Conservation (phyloP, 1,140 invertebrate species). For the Microplitis demolitor region DNA sequence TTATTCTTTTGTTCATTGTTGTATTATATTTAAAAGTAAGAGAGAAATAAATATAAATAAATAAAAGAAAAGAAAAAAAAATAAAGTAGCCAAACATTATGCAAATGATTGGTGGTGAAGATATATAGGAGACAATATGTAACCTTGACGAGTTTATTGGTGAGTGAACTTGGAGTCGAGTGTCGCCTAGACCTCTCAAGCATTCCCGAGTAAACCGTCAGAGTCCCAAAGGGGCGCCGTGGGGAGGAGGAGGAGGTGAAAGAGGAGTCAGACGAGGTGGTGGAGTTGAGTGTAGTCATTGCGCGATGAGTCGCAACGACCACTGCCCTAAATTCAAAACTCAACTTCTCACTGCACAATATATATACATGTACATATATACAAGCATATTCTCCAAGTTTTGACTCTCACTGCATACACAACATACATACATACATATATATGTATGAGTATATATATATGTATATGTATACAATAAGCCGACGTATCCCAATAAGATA, state of each 20-base stretch:
- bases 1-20: no score
- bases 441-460: background rate
- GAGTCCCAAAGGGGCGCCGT: background rate
- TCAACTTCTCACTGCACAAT: background rate
- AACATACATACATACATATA: background rate
- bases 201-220: background rate
- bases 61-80: background rate
- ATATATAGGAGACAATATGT: conserved; percentile 18
- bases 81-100: background rate
- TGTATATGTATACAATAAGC: background rate
- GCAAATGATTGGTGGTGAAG: background rate
- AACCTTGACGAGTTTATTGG: conserved; percentile 31
- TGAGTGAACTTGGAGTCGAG: conserved; percentile 28
- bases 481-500: background rate
- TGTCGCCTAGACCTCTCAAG: conserved; percentile 29
- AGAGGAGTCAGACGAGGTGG: background rate
- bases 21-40: background rate
- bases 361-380: no score
- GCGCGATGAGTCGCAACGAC: conserved; percentile 24
- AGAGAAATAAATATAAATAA: background rate
- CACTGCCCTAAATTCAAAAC: conserved; percentile 24
- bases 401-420: background rate
- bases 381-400: background rate
- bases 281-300: conserved; percentile 1
- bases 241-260: background rate